Evolutionary conservation across 2,888 invertebrate genomes (phyloP).

Genomic region (Mimas tiliae): DNA sequence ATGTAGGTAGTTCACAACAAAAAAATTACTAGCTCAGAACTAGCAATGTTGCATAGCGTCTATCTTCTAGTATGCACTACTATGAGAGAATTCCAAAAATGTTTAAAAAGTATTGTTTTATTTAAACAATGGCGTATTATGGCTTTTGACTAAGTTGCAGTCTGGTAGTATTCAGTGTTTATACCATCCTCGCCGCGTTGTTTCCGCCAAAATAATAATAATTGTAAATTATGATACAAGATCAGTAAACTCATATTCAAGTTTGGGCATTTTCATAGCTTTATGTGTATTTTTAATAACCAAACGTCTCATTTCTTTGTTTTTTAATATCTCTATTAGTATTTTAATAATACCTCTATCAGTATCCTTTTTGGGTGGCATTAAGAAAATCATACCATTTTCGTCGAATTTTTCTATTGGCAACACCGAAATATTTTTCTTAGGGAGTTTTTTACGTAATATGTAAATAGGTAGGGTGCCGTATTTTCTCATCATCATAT

Average conservation of each 20-base stretch:
- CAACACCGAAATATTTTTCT: background rate
- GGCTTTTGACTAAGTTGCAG: too few species aligned
- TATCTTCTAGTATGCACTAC: too few species aligned
- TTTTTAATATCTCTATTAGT: background rate
- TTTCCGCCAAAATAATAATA: background rate
- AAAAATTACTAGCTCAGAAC: too few species aligned
- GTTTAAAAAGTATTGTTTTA: too few species aligned
- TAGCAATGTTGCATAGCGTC: too few species aligned
- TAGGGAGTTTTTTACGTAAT: background rate
- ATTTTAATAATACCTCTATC: background rate
- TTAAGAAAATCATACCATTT: slow-evolving; percentile 33
- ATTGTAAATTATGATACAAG: slow-evolving; percentile 2
- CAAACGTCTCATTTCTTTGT: background rate
- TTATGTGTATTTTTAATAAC: background rate
- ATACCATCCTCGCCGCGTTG: too few species aligned
- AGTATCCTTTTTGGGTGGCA: slow-evolving; percentile 17
- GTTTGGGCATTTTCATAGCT: background rate
- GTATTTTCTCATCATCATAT: slow-evolving; percentile 8
- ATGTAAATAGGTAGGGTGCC: background rate
- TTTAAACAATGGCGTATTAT: too few species aligned
- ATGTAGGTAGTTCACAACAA: too few species aligned
- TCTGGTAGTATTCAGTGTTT: too few species aligned
- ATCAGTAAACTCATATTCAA: slow-evolving; percentile 2
- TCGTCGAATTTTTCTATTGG: slow-evolving; percentile 27
- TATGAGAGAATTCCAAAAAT: too few species aligned